Conservation (phyloP, 2,888 invertebrate species). For the Bruchidius siliquastri region DNA sequence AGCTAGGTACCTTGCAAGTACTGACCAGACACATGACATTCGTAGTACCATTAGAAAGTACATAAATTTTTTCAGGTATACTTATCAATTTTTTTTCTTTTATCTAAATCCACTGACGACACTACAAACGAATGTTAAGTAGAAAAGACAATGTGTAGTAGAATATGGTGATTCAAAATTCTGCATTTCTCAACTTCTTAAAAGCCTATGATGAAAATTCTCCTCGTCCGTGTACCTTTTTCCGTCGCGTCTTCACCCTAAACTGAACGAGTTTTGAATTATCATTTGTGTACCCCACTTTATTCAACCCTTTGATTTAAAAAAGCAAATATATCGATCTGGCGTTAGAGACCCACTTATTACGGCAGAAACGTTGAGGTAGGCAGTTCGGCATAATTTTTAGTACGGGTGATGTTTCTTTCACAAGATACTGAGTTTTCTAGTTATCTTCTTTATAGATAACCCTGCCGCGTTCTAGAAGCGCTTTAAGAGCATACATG, state of each 20-base stretch:
- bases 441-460: too few relatives aligned
- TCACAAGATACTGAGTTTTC: too few relatives aligned
- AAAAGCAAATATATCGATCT: neutral
- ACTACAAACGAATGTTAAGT: too few relatives aligned
- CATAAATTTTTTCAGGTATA: too few relatives aligned
- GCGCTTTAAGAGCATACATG: too few relatives aligned
- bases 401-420: neutral
- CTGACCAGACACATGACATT: too few relatives aligned
- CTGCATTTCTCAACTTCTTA: neutral
- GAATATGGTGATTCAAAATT: neutral
- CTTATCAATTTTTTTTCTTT: too few relatives aligned
- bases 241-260: conserved; percentile 11
- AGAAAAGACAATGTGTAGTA: too few relatives aligned
- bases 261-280: conserved; percentile 15
- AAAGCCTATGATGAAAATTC: neutral
- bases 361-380: neutral
- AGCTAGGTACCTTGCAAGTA: too few relatives aligned
- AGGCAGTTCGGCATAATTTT: neutral
- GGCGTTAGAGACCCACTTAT: neutral
- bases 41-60: too few relatives aligned
- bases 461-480: too few relatives aligned
- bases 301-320: conserved; percentile 20
- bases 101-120: too few relatives aligned
- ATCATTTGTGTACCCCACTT: conserved; percentile 15
- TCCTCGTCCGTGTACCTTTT: conserved; percentile 12